Evolutionary conservation across 2,113 vertebrate species (phyloP).

Genomic region (Buteo buteo): DNA sequence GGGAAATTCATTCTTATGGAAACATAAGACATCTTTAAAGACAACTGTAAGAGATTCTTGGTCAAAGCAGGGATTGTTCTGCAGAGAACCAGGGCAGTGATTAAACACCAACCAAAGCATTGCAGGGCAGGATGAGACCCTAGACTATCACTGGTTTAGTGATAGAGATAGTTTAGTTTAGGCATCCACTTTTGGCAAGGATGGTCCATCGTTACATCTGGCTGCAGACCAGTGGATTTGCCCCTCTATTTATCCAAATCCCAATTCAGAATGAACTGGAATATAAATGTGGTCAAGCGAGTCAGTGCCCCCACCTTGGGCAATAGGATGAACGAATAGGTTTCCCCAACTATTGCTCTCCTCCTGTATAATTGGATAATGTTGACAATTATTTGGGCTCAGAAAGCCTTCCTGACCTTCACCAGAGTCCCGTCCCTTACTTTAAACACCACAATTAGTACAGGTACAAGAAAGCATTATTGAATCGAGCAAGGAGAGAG

Average conservation of each 20-base stretch:
- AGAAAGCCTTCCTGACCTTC: not conserved
- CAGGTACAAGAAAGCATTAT: not conserved
- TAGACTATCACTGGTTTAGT: rapidly evolving
- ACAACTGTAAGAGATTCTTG: not conserved
- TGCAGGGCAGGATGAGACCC: rapidly evolving
- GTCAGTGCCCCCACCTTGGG: not conserved
- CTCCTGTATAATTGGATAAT: rapidly evolving
- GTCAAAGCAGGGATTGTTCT: not conserved
- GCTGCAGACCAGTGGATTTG: not conserved
- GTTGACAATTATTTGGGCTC: not conserved
- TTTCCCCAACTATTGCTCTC: not conserved
- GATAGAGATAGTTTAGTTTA: too few relatives aligned
- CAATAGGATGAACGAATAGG: not conserved
- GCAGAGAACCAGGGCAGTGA: not conserved
- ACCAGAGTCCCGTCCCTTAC: not conserved
- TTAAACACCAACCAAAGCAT: not conserved
- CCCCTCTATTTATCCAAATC: not conserved
- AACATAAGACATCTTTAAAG: not conserved
- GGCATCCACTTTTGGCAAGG: not conserved
- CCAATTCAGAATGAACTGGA: not conserved
- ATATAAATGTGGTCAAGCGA: rapidly evolving
- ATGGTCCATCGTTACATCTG: rapidly evolving
- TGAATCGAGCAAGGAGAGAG: not conserved
- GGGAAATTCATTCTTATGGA: not conserved
- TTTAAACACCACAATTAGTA: not conserved